These are phyloP conservation scores for Arenicola marina DNA, from an alignment of 2,888 invertebrate genomes.

Conservation along the genomic window DNA sequence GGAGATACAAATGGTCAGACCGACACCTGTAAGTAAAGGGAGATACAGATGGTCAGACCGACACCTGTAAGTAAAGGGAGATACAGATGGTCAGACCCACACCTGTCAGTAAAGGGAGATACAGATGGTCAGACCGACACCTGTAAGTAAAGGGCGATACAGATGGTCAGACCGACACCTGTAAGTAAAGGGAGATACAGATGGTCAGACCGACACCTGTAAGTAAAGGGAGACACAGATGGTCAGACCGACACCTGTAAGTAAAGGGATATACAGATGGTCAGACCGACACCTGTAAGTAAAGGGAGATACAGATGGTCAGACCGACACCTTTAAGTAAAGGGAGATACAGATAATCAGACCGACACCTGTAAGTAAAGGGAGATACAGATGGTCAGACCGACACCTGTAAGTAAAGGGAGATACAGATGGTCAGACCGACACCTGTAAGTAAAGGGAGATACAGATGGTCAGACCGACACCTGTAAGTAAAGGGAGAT, in stretches of 20 bases:
- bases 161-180: slow-evolving; percentile 42
- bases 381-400: slow-evolving; percentile 43
- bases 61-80: slow-evolving; percentile 47
- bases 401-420: slow-evolving; percentile 33
- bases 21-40: slow-evolving; percentile 33
- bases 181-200: neutral
- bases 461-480: slow-evolving; percentile 42
- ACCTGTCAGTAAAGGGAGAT: slow-evolving; percentile 28
- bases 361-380: too few species aligned
- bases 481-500: slow-evolving; percentile 28
- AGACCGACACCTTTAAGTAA: slow-evolving; percentile 38
- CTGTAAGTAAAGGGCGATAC: slow-evolving; percentile 48
- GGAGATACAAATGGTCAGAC: slow-evolving; percentile 43
- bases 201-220: too few species aligned
- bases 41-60: too few species aligned
- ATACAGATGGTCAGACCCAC: slow-evolving; percentile 43
- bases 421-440: too few species aligned
- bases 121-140: too few species aligned
- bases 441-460: slow-evolving; percentile 47
- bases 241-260: slow-evolving; percentile 41
- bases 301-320: slow-evolving; percentile 44
- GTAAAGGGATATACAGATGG: too few species aligned
- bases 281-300: too few species aligned
- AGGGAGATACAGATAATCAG: too few species aligned
- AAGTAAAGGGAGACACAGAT: slow-evolving; percentile 45